Evolutionary conservation across 2,888 invertebrate genomes (phyloP).

Genomic region (Encarsia formosa): DNA sequence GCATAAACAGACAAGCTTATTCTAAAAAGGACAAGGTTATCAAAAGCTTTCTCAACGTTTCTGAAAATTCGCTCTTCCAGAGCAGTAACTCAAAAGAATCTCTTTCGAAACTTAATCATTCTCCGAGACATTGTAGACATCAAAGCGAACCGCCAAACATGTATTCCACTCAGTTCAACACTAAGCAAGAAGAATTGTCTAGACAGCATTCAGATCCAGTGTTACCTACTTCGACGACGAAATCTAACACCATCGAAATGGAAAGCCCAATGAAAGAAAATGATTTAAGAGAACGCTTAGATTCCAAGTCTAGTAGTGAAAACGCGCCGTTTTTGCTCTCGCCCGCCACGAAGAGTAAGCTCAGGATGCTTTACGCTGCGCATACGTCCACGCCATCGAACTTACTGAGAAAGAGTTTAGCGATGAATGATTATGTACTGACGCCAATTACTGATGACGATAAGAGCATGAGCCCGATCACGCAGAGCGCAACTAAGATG

Average conservation of each 20-base stretch:
- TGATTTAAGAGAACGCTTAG: too few relatives aligned
- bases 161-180: slow-evolving; percentile 29
- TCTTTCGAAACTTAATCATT: background rate
- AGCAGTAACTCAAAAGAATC: background rate
- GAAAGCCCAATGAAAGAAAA: slow-evolving; percentile 14
- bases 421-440: slow-evolving; percentile 47
- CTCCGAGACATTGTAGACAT: slow-evolving; percentile 34
- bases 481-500: slow-evolving; percentile 81
- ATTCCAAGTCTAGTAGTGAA: slow-evolving; percentile 3
- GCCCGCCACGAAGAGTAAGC: slow-evolving; percentile 38
- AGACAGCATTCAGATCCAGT: slow-evolving; percentile 37
- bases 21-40: slow-evolving; percentile 33
- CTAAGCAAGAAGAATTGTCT: slow-evolving; percentile 23
- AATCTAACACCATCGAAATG: slow-evolving; percentile 23
- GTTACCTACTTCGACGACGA: slow-evolving; percentile 27
- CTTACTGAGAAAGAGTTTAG: slow-evolving; percentile 42
- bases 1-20: slow-evolving; percentile 35
- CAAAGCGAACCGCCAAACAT: slow-evolving; percentile 41
- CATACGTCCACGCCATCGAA: slow-evolving; percentile 48
- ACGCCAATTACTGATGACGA: slow-evolving; percentile 56
- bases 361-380: slow-evolving; percentile 39
- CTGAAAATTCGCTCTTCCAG: background rate
- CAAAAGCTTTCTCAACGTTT: slow-evolving; percentile 35
- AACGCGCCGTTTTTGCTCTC: slow-evolving; percentile 26
- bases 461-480: slow-evolving; percentile 84